Base-by-base conservation (phyloP, 1,140 invertebrate species). In the Trissolcus basalis region DNA sequence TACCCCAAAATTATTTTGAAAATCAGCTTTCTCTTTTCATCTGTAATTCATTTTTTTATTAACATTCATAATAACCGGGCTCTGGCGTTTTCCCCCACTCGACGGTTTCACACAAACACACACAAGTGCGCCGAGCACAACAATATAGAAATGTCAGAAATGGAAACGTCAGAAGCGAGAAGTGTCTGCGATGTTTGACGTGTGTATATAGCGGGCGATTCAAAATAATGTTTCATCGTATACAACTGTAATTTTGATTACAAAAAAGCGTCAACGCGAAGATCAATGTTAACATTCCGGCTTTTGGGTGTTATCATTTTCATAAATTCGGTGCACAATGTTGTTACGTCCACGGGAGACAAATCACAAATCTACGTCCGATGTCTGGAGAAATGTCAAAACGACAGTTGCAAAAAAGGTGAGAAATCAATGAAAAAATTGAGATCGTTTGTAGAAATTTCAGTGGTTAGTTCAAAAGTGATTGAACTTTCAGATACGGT, bases 361-460 rank as follows among this genome's bases (percentile, higher is more conserved):
- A 86, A 67, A 61, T 85, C 87, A 3, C 83, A 80, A 6, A 80
- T 83, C 81, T 83, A 87, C 53, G 81, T 45, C 54, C 77, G 82
- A 49, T 91, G 90, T 69, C 41, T 89, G 8, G 50, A 84, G 19
- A 85, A 78, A 51, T 90, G 89, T 81, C 65, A 70, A 33, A 51
- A 65, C 4, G 67, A 49, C 16, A 85, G 84, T 54, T 91, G 90
- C 69, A 72, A 83, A 71, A 80, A 81, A 68, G 81, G 85, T 87
- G 82, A 73, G 19, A 27, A 5, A 19, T 68, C 27, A 39, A 39
- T 39, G 36, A 11, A 39, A 39, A 11, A 39, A 4, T 3, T 11
- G 2, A 39, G 36, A 9, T 39, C 36, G 9, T 39, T 39, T 9
- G 19, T 27, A 27, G 6, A 27, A 1, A 27, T 27, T 27, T 27